Base-by-base conservation (phyloP, 2,888 invertebrate species). In the Thecocarcelia acutangulata region DNA sequence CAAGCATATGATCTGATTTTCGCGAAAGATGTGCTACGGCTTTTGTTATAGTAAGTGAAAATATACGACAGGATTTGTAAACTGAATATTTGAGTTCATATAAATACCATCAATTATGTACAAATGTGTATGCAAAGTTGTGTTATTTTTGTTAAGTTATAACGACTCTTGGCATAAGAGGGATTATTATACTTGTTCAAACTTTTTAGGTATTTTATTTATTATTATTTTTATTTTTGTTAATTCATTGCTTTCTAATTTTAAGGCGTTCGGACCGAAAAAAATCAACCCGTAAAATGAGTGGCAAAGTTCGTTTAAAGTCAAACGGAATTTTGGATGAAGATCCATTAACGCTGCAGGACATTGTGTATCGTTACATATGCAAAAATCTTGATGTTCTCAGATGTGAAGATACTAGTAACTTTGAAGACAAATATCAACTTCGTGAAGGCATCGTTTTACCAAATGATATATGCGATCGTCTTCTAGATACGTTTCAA, bases 401-500 rank as follows among this genome's bases (percentile, higher is more conserved):
- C 56, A 90, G 90, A 72, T 73, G 69, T 58, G 70, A 58, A 74
- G 72, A 84, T 68, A 83, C 33, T 8, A 3, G 33, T 8, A 33
- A 85, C 17, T 56, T 63, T 58, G 52, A 66, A 28, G 78, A 78
- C 8, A 87, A 91, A 11, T 86, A 85, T 48, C 86, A 85, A 48
- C 88, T 95, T 2, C 91, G 91, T 73, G 91, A 93, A 69, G 93
- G 93, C 52, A 90, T 95, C 75, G 92, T 93, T 19, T 90, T 95
- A 61, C 95, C 95, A 4, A 93, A 93, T 82, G 95, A 94, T 89
- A 93, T 95, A 84, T 94, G 94, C 89, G 94, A 95, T 88, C 93
- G 91, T 87, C 85, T 91, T 83, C 85, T 91, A 86, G 85, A 90
- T 86, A 86, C 88, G 81, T 90, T 90, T 86, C 91, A 91, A 84